Base-by-base conservation (phyloP, 2,113 vertebrate genomes). In the Promerops cafer region DNA sequence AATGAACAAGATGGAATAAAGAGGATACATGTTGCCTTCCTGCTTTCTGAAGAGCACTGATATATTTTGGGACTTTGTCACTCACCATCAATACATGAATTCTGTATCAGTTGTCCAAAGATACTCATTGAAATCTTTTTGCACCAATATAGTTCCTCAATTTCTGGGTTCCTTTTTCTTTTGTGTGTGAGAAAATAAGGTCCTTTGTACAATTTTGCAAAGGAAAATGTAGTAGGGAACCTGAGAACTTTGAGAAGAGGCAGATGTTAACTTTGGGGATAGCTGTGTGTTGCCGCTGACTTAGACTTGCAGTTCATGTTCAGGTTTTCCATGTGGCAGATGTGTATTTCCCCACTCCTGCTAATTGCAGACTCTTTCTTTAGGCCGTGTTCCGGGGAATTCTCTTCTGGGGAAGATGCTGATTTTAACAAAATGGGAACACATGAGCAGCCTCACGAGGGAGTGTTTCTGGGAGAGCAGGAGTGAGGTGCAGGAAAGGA, bases 361-460 rank as follows among this genome's bases (percentile, higher is more conserved):
- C 19, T 74, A 35, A 28, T 54, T n/a, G 44, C 28, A 80, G 30
- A 19, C 31, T 59, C 3, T 57, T 42, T 65, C 35, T 77, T 75
- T 57, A 61, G 37, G 17, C 28, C 22, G 7, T 47, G 37, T 87
- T 70, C 44, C 27, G n/a, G 64, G 30, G 27, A 74, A 7, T 54
- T 64, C 57, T 74, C 2, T 83, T 92, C 5, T 47, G 54, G 53
- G n/a, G 11, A 71, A 79, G 35, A 59, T 79, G 21, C 11, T 76
- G 14, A 31, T 70, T 76, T 74, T 64, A 60, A 27, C 9, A 64
- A 40, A 71, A 47, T 4, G 19, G 13, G 19, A 61, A 33, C 11
- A 40, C 4, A 3, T 6, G 16, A 44, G 22, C 23, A 70, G 60
- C 28, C 9, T 3, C 9, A 20, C 0, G 1, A 42, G 14, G 9